Evolutionary conservation across 2,113 vertebrate species (phyloP), one percentile per base, ranked within the genome.

Genomic region (Colius striatus): DNA sequence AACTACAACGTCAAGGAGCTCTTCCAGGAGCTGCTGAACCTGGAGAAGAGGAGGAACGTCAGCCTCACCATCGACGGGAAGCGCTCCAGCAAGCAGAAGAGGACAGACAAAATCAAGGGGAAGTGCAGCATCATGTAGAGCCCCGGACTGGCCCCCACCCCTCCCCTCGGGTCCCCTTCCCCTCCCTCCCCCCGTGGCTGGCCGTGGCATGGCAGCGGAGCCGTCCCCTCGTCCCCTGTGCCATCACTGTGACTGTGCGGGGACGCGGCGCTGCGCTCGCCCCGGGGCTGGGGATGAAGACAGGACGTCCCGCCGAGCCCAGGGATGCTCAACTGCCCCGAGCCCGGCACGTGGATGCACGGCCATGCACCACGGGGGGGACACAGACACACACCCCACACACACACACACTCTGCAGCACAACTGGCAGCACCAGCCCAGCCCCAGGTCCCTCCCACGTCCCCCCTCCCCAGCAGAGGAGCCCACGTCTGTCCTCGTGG

Each of bases 1-100:
- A 99, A 99, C 98, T 98, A 99, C 98, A 99, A 99, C 23, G 99
- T 99, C 71, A 99, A 99, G 50, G 99, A 99, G 98, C 99, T 99
- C 90, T 99, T 99, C 97, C 99, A 99, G 97, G 99, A 99, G 99
- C 98, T 99, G 85, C 99, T 99, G 61, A 99, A 99, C 94, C 98
- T 99, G 96, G 99, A 99, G 98, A 99, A 99, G 96, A 98, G 98
- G 92, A 98, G 99, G 92, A 99, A 98, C 96, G 98, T 99, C 97
- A 99, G 99, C 97, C 98, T 99, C 93, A 99, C 98, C 98, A 98
- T 99, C 72, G 99, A 99, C 7, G 99, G 99, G 83, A 99, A 99
- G 97, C 98, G 98, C 57, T 98, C 98, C 43, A 98, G 98, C 96
- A 99, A 99, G 97, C 99, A 99, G 98, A 99, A 99, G 98, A 98